These are phyloP conservation scores for Tarsius wallacei DNA, from an alignment of 2,797 vertebrate species.

Conservation along the genomic window DNA sequence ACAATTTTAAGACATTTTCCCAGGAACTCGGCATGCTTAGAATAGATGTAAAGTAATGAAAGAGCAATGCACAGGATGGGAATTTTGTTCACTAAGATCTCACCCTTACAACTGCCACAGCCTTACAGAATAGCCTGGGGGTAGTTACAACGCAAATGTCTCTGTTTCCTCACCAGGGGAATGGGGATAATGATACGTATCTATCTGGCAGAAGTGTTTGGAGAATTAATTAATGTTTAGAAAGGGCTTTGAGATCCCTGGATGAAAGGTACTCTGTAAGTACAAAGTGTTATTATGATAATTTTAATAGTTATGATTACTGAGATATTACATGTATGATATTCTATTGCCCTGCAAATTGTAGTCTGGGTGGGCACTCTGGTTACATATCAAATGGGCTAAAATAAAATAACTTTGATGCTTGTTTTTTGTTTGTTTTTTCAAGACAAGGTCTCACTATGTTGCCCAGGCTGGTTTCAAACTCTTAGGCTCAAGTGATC, in stretches of 20 bases:
- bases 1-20: conserved; percentile 71
- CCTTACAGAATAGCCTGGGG: neutral
- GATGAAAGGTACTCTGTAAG: conserved; percentile 80
- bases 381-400: neutral
- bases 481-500: neutral
- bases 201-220: conserved; percentile 70
- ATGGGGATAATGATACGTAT: conserved; percentile 66
- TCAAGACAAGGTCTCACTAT: neutral
- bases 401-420: conserved; percentile 34
- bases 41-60: neutral
- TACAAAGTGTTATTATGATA: conserved; percentile 80
- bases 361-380: neutral
- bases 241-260: conserved; percentile 78
- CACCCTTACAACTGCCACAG: neutral
- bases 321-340: conserved; percentile 70
- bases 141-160: neutral
- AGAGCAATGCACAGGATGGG: neutral
- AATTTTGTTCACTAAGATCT: conserved; percentile 29
- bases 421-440: neutral
- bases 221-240: conserved; percentile 83
- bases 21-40: conserved; percentile 55
- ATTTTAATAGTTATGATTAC: conserved; percentile 81
- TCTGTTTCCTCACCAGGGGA: conserved; percentile 52
- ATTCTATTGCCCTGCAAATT: conserved; percentile 37
- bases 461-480: neutral